Base-by-base conservation (phyloP, 2,113 vertebrate genomes). In the Elephas maximus region DNA sequence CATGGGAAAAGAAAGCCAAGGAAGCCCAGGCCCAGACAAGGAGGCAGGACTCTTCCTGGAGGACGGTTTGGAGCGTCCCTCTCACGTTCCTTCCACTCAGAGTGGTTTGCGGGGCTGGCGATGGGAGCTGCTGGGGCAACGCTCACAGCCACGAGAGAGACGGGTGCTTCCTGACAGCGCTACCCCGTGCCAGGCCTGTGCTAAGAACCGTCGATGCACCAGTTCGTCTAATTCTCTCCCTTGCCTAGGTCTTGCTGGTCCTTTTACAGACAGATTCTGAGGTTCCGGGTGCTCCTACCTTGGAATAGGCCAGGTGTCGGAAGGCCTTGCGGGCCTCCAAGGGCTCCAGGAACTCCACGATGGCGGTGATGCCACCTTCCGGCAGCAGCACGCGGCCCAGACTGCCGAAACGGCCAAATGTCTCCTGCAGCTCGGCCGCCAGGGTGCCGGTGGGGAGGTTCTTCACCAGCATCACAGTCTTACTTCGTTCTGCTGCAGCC, bases 291-390 rank as follows among this genome's bases (percentile, higher is more conserved):
- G 6, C 45, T 44, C 86, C 76, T 92, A 99, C 99, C 99, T 99
- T 99, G 96, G 99, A 99, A 97, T 99, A 99, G n/a, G 99, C 99
- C 95, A 99, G 98, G 51, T 97, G 99, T 33, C 98, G 99, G 98
- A 99, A 99, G 0, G 99, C 99, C 73, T 97, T 99, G 92, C 99
- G 99, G 30, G 99, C 99, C 98, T 99, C 99, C 0, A 99, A 98
- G 1, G 99, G 99, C 97, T 99, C 99, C 95, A 99, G 98, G 97
- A 99, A 99, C 98, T 99, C 99, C 67, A 99, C 98, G 3, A 99
- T 98, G 89, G 99, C 99, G 0, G 99, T 99, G 97, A 99, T 95
- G 0, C 99, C 99, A 0, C 99, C 99, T 24, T 99, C 98, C 0
- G 99, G 99, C 96, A 99, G 98, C 87, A 99, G 98, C 91, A 99